phyloP scores from a whole-genome alignment of 2,888 invertebrate species.

The Caenorhabditis sp. region DNA sequence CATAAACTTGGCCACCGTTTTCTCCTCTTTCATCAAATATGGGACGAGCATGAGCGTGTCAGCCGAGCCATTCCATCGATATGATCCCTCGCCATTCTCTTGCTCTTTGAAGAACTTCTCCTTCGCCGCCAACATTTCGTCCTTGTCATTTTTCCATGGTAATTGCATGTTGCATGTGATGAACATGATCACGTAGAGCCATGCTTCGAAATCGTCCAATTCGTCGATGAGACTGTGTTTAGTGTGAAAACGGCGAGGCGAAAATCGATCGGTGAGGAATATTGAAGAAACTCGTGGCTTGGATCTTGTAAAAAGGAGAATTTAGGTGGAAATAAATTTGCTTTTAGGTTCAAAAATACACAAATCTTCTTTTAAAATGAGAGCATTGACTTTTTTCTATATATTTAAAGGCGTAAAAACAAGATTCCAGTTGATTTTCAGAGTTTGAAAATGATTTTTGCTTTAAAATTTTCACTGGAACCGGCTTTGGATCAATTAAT shows the following conservation, averaged over 20 bases:
- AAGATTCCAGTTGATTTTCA: no score
- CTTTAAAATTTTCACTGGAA: no score
- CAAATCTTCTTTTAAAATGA: no score
- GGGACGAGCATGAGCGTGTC: neutral
- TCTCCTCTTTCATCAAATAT: neutral
- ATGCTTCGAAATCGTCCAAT: neutral
- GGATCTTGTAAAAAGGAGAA: no score
- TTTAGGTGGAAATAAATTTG: no score
- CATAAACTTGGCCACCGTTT: neutral
- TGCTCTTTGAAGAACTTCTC: neutral
- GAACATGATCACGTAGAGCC: neutral
- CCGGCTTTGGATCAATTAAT: no score
- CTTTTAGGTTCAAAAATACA: no score
- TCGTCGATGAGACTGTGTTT: neutral
- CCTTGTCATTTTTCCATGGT: neutral
- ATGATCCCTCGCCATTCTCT: neutral
- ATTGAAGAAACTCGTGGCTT: neutral
- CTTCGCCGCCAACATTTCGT: neutral
- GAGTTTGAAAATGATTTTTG: no score
- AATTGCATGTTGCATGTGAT: neutral
- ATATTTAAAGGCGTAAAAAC: no score
- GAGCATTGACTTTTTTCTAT: no score
- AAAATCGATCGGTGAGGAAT: neutral
- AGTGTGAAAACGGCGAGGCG: neutral
- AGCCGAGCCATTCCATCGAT: neutral